phyloP scores from a whole-genome alignment of 2,888 invertebrate genomes.

The Listrodromus nycthemerus region DNA sequence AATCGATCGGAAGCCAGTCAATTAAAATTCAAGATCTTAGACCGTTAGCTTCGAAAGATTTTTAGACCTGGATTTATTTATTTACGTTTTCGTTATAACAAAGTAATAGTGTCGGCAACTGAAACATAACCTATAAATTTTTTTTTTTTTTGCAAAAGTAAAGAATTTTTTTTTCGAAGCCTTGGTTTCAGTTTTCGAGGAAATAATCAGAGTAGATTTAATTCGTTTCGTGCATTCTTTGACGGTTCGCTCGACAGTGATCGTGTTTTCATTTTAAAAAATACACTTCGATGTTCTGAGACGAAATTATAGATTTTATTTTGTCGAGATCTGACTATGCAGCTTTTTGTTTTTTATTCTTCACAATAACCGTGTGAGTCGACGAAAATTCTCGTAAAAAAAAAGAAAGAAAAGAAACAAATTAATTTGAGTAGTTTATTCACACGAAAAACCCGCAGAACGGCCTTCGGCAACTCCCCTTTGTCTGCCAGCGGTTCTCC shows the following conservation, averaged over 20 bases:
- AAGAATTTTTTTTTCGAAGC: not conserved
- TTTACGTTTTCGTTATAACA: not conserved
- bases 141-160: too few relatives aligned
- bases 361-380: conserved; percentile 13
- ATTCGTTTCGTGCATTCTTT: not conserved
- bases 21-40: not conserved
- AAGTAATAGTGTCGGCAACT: not conserved
- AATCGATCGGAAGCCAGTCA: not conserved
- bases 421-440: conserved; percentile 67
- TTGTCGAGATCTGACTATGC: not conserved
- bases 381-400: conserved; percentile 49
- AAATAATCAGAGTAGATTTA: not conserved
- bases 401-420: conserved; percentile 53
- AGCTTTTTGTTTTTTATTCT: not conserved
- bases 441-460: conserved; percentile 64
- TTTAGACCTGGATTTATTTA: not conserved
- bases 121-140: too few relatives aligned
- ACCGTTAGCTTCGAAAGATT: not conserved
- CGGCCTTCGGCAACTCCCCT: conserved; percentile 66
- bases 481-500: conserved; percentile 68
- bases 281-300: too few relatives aligned
- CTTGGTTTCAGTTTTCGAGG: not conserved
- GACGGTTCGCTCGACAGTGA: too few relatives aligned
- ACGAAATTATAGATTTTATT: not conserved
- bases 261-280: too few relatives aligned